phyloP scores from a whole-genome alignment of 1,140 invertebrate genomes.

The Diorhabda elongata region DNA sequence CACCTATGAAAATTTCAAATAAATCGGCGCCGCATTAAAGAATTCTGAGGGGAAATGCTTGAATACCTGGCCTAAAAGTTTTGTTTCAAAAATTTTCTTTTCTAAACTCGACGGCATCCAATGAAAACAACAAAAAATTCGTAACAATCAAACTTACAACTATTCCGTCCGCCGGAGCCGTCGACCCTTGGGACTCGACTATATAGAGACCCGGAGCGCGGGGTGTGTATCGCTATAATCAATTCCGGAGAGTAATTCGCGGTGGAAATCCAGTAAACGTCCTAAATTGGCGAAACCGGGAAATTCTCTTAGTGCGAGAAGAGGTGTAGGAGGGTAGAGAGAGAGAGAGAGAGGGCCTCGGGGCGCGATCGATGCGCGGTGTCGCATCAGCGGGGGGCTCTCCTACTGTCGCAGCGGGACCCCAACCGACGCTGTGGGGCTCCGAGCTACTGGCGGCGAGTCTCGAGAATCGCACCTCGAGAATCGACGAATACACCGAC shows the following conservation, averaged over 20 bases:
- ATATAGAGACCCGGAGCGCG: not conserved
- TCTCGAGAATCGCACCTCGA: not conserved
- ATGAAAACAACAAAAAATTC: no score
- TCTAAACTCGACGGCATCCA: no score
- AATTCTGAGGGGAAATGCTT: no score
- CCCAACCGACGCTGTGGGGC: slow-evolving; percentile 9
- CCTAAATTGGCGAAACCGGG: slow-evolving; percentile 18
- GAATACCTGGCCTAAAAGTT: no score
- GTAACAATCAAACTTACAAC: not conserved
- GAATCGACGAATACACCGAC: no score
- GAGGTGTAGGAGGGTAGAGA: not conserved
- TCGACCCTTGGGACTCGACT: not conserved
- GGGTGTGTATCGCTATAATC: slow-evolving; percentile 15
- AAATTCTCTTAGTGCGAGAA: slow-evolving; percentile 13
- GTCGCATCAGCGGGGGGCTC: slow-evolving; percentile 19
- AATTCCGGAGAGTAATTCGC: slow-evolving; percentile 16
- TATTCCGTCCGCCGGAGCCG: not conserved
- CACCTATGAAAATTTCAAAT: no score
- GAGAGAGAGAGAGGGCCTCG: not conserved
- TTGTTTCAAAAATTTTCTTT: no score
- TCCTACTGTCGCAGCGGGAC: slow-evolving; percentile 19
- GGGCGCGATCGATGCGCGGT: slow-evolving; percentile 15
- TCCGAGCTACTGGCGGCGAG: slow-evolving; percentile 9
- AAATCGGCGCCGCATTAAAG: no score
- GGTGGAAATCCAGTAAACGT: slow-evolving; percentile 20